phyloP scores from a whole-genome alignment of 1,140 invertebrate species.

The Rhynchophorus ferrugineus region DNA sequence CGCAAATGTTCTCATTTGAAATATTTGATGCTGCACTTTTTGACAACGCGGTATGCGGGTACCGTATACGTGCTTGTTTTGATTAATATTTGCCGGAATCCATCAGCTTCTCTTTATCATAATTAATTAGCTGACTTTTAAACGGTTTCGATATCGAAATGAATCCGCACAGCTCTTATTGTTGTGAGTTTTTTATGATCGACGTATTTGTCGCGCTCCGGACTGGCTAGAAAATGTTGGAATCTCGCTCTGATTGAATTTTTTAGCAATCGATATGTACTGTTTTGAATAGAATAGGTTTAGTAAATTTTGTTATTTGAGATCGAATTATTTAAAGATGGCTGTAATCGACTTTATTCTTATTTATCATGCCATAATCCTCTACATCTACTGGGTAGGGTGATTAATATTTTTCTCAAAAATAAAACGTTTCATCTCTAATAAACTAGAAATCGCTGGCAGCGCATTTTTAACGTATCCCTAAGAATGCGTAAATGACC shows the following conservation, averaged over 20 bases:
- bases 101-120: slow-evolving; percentile 38
- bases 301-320: too few species aligned
- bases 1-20: slow-evolving; percentile 18
- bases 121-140: slow-evolving; percentile 35
- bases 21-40: slow-evolving; percentile 31
- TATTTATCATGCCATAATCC: too few species aligned
- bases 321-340: too few species aligned
- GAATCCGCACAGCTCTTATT: slow-evolving; percentile 15
- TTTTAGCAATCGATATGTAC: too few species aligned
- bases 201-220: neutral
- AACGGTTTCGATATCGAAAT: slow-evolving; percentile 19
- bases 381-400: too few species aligned
- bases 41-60: slow-evolving; percentile 31
- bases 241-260: neutral
- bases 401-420: too few species aligned
- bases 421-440: too few species aligned
- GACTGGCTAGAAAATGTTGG: neutral
- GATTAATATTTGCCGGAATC: slow-evolving; percentile 35
- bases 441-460: too few species aligned
- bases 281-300: too few species aligned
- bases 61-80: slow-evolving; percentile 34
- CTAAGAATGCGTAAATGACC: too few species aligned
- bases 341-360: too few species aligned
- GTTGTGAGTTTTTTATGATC: slow-evolving; percentile 12
- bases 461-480: too few species aligned